Evolutionary conservation across 2,888 invertebrate genomes (phyloP).

Genomic region (Amphimallon solstitiale): DNA sequence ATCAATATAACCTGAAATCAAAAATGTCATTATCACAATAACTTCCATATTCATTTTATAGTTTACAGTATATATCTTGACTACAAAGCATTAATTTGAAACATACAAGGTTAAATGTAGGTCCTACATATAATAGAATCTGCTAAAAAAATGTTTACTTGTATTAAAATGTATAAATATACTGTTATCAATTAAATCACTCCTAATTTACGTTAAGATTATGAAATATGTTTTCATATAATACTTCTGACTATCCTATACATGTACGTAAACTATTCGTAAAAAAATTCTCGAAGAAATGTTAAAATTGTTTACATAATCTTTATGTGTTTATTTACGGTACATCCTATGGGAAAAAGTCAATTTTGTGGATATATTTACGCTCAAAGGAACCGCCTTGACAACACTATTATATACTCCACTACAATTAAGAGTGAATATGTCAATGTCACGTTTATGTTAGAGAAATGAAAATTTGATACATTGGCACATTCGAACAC

Average conservation of each 20-base stretch:
- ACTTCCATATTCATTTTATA: too few relatives aligned
- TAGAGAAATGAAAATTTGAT: slow-evolving; percentile 17
- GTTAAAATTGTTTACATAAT: slow-evolving; percentile 34
- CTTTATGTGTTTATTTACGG: slow-evolving; percentile 46
- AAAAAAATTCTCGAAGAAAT: slow-evolving; percentile 25
- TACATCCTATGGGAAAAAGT: slow-evolving; percentile 43
- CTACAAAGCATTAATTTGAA: too few relatives aligned
- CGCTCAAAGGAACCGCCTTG: slow-evolving; percentile 23
- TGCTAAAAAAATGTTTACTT: too few relatives aligned
- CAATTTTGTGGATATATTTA: slow-evolving; percentile 35
- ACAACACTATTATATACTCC: slow-evolving; percentile 21
- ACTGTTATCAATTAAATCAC: too few relatives aligned
- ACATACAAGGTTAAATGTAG: too few relatives aligned
- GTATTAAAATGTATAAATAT: too few relatives aligned
- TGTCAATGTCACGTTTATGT: slow-evolving; percentile 11
- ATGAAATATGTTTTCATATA: slow-evolving; percentile 7
- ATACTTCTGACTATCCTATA: not conserved
- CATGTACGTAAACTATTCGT: not conserved
- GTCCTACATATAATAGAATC: too few relatives aligned
- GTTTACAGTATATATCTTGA: too few relatives aligned
- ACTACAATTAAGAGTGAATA: slow-evolving; percentile 16
- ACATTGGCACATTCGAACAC: not conserved
- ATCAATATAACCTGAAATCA: too few relatives aligned
- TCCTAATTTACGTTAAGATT: not conserved
- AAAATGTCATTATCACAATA: too few relatives aligned